A percentile compares a stretch with the other conserved stretches of the same genome.
These are phyloP conservation scores for Gymnoscopelus braueri DNA, from an alignment of 2,797 vertebrate species.

Conservation along the genomic window DNA sequence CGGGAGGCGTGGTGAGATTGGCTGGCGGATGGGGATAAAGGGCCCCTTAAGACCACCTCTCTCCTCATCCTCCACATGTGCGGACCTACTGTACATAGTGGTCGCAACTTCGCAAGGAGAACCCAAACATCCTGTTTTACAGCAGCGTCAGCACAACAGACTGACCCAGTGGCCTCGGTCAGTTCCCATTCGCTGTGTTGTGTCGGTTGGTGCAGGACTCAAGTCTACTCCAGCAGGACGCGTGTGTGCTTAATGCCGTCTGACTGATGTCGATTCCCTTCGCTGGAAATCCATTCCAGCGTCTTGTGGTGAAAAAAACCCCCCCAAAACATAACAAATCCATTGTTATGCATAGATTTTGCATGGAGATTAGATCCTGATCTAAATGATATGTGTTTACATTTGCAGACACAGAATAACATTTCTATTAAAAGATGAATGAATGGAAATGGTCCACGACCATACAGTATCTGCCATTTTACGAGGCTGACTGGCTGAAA, in stretches of 20 bases:
- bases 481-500: slow-evolving; percentile 11
- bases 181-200: background rate
- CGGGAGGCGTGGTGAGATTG: slow-evolving; percentile 21
- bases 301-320: too few relatives aligned
- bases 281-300: too few relatives aligned
- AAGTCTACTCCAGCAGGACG: too few relatives aligned
- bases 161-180: slow-evolving; percentile 1
- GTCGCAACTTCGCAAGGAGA: slow-evolving; percentile 24
- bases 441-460: background rate
- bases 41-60: slow-evolving; percentile 15
- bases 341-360: too few relatives aligned
- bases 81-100: slow-evolving; percentile 32
- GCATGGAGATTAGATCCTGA: background rate
- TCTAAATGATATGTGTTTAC: background rate
- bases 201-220: too few relatives aligned
- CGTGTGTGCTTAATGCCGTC: too few relatives aligned
- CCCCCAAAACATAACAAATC: too few relatives aligned
- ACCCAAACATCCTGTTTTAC: slow-evolving; percentile 38
- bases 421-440: slow-evolving; percentile 3
- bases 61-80: slow-evolving; percentile 62
- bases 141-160: slow-evolving; percentile 48
- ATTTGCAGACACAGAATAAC: background rate
- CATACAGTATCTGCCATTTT: background rate
- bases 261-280: too few relatives aligned
- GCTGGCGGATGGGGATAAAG: slow-evolving; percentile 23